Conservation (phyloP, 92 coral and sea anemone genomes). For the Plumapathes pennacea region DNA sequence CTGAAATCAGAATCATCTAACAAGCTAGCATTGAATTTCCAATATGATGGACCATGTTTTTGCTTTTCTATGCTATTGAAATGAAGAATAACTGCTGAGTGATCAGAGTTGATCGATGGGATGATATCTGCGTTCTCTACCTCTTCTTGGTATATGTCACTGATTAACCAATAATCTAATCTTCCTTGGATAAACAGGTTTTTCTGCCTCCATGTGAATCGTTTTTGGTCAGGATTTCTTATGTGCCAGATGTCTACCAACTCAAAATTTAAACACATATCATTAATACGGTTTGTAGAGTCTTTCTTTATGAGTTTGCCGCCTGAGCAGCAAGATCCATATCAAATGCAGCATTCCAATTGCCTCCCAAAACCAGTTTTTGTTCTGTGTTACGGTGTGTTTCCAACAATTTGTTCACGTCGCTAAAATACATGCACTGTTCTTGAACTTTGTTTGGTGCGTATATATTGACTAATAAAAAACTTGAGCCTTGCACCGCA, state of each 20-base stretch:
- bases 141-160: conserved; percentile 22
- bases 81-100: conserved; percentile 10
- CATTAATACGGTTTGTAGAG: conserved; percentile 5
- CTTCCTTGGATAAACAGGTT: conserved; percentile 21
- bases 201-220: conserved; percentile 32
- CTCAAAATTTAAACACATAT: conserved; percentile 7
- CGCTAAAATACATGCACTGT: conserved; percentile 18
- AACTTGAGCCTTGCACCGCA: conserved; percentile 25
- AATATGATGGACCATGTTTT: conserved; percentile 28
- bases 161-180: conserved; percentile 33
- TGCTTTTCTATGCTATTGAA: conserved; percentile 12
- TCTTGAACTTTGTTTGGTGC: conserved; percentile 32
- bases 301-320: conserved; percentile 27
- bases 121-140: conserved; percentile 2
- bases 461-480: conserved; percentile 32
- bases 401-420: conserved; percentile 13
- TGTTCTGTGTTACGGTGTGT: conserved; percentile 1
- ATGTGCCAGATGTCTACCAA: conserved; percentile 21
- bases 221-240: conserved; percentile 21
- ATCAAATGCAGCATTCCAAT: conserved; percentile 21
- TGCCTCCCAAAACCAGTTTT: conserved; percentile 28
- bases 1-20: conserved; percentile 12
- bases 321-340: conserved; percentile 33
- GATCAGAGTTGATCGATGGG: conserved; percentile 10
- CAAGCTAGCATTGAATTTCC: conserved; percentile 35